Percentiles rank a stretch among this genome's conserved stretches.
Evolutionary conservation across 2,888 invertebrate genomes (phyloP).

Genomic region (Phlogophora meticulosa): DNA sequence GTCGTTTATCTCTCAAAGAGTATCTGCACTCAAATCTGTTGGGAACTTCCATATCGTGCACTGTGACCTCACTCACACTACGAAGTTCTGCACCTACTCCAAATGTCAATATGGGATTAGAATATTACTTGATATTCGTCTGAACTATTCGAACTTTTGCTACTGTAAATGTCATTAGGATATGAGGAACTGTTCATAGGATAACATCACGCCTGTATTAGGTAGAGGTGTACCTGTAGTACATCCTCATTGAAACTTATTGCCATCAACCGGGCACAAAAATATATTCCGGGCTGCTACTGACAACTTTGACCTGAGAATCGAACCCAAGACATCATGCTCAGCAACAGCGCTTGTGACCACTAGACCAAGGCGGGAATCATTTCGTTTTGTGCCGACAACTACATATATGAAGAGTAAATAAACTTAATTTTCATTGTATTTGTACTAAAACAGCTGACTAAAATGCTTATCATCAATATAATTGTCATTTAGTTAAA

Average conservation of each 20-base stretch:
- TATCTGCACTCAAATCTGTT: constrained; percentile 29
- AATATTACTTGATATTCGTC: too few relatives aligned
- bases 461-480: constrained; percentile 15
- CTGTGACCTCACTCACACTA: constrained; percentile 6
- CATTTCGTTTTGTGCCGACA: neutral
- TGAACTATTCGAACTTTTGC: too few relatives aligned
- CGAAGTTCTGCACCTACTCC: neutral
- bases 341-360: too few relatives aligned
- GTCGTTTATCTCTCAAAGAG: constrained; percentile 62
- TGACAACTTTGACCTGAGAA: too few relatives aligned
- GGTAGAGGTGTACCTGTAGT: too few relatives aligned
- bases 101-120: too few relatives aligned
- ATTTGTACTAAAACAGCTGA: constrained; percentile 26
- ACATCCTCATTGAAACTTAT: too few relatives aligned
- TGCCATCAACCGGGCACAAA: too few relatives aligned
- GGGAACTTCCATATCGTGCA: constrained; percentile 27
- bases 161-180: neutral
- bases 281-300: too few relatives aligned
- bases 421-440: constrained; percentile 22
- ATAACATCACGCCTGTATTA: too few relatives aligned
- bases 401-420: neutral
- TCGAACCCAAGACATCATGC: too few relatives aligned
- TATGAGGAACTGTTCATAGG: too few relatives aligned
- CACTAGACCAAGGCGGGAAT: neutral
- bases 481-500: constrained; percentile 11